A percentile compares a stretch with the other conserved stretches of the same genome.
phyloP scores from a whole-genome alignment of 2,113 vertebrate species.

The Delphinus delphis region DNA sequence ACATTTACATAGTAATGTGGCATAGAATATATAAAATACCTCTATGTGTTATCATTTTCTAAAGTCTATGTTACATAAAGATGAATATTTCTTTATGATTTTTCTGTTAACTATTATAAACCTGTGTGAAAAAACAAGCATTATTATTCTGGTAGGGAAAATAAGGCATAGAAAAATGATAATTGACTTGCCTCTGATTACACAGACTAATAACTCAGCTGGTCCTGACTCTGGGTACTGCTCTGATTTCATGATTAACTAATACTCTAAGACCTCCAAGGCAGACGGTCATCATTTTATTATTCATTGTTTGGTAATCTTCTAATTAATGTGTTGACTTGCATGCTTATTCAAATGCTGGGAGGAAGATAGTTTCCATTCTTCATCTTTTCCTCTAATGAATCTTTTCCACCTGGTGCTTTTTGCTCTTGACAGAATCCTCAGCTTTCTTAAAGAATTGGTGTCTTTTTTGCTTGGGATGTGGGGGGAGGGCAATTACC shows the following conservation, averaged over 20 bases:
- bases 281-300: not conserved
- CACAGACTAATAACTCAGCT: not conserved
- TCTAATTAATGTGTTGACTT: slow-evolving; percentile 29
- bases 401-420: not conserved
- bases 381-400: not conserved
- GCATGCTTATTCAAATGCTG: not conserved
- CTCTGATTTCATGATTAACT: not conserved
- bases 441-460: not conserved
- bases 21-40: not conserved
- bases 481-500: not conserved
- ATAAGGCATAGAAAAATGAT: not conserved
- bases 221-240: not conserved
- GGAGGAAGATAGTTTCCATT: not conserved
- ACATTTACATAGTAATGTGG: not conserved
- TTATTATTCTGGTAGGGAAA: not conserved
- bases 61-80: not conserved
- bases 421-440: not conserved
- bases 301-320: not conserved
- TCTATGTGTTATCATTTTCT: not conserved
- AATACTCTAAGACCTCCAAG: not conserved
- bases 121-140: not conserved
- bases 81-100: not conserved
- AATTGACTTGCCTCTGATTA: not conserved
- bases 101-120: not conserved
- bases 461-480: not conserved